Evolutionary conservation across 2,113 vertebrate species (phyloP).

Genomic region (Procavia capensis): DNA sequence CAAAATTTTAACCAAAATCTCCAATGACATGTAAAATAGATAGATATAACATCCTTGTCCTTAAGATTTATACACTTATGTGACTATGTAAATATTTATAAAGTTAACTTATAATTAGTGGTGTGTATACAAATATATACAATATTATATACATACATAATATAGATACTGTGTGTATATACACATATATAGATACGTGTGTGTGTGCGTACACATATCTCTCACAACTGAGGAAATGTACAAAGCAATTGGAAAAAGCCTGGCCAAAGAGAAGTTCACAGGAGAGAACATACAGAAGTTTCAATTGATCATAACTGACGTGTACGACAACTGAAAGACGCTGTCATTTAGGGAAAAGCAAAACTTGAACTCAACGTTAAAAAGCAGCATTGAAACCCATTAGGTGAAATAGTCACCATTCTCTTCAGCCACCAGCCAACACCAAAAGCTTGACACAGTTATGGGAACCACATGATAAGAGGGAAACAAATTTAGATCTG

Average conservation of each 20-base stretch:
- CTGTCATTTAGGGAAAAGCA: not conserved
- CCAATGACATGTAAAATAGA: not conserved
- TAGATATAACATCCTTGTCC: not conserved
- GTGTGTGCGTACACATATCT: not conserved
- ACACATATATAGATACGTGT: not conserved
- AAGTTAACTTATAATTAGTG: too few species aligned
- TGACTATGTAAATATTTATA: not conserved
- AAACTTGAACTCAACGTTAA: not conserved
- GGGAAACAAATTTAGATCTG: not conserved
- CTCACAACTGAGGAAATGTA: too few species aligned
- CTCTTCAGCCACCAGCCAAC: not conserved
- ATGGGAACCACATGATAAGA: not conserved
- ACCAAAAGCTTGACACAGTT: not conserved
- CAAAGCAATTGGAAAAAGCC: not conserved
- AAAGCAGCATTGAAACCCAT: not conserved
- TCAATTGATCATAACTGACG: not conserved
- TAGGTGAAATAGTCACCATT: not conserved
- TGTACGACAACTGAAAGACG: not conserved
- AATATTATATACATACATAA: not conserved
- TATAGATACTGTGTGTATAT: too few species aligned
- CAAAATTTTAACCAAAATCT: not conserved
- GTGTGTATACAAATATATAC: too few species aligned
- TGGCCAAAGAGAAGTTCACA: not conserved
- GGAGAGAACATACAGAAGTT: not conserved
- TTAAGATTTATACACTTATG: not conserved